Percentiles rank a stretch among this genome's conserved stretches.
Evolutionary conservation across 2,888 invertebrate genomes (phyloP).

Genomic region (Monoplex corrugatus): DNA sequence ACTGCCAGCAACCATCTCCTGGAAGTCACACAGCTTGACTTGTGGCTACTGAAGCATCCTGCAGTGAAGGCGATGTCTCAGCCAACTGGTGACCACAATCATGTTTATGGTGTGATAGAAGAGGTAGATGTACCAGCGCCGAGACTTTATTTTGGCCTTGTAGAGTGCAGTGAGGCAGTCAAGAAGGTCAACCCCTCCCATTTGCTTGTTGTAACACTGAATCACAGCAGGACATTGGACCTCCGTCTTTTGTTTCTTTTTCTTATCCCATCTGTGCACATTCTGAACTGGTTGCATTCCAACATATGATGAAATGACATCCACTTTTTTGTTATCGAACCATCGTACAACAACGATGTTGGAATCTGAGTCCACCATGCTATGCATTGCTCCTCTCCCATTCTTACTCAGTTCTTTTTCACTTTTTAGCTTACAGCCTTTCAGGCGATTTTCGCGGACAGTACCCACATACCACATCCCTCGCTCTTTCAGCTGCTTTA

Average conservation of each 20-base stretch:
- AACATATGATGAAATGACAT: slow-evolving; percentile 56
- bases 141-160: slow-evolving; percentile 49
- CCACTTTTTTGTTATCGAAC: slow-evolving; percentile 59
- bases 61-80: too few relatives aligned
- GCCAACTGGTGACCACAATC: slow-evolving; percentile 56
- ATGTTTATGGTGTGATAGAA: slow-evolving; percentile 57
- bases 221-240: slow-evolving; percentile 50
- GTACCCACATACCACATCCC: slow-evolving; percentile 51
- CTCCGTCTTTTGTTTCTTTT: slow-evolving; percentile 27
- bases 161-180: slow-evolving; percentile 48
- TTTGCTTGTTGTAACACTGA: slow-evolving; percentile 49
- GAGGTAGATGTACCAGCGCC: slow-evolving; percentile 58
- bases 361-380: slow-evolving; percentile 50
- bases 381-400: slow-evolving; percentile 57
- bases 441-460: slow-evolving; percentile 51
- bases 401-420: slow-evolving; percentile 59
- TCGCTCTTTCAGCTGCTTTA: slow-evolving; percentile 38
- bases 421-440: slow-evolving; percentile 52
- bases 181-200: slow-evolving; percentile 52
- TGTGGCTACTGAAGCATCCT: too few relatives aligned
- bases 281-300: slow-evolving; percentile 15
- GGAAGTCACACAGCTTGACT: too few relatives aligned
- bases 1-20: too few relatives aligned
- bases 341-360: slow-evolving; percentile 57
- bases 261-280: slow-evolving; percentile 33